These are phyloP conservation scores for Montipora foliosa DNA, from an alignment of 64 coral and sea anemone species.

Conservation along the genomic window DNA sequence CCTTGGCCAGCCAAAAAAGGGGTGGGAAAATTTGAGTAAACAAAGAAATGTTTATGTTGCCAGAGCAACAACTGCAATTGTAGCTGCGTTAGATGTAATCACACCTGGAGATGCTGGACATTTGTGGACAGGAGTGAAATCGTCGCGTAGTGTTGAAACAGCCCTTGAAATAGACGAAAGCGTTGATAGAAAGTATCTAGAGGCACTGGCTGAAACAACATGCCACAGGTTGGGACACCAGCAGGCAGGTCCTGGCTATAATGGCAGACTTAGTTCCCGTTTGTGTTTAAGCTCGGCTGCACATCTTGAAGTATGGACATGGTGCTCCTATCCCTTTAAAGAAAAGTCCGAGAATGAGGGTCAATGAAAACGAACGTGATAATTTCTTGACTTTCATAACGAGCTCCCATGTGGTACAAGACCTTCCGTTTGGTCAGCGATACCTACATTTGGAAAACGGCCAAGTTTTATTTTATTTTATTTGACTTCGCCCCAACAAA, in stretches of 20 bases:
- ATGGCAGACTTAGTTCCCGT: constrained; percentile 36
- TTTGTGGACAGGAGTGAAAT: constrained; percentile 46
- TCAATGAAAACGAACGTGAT: constrained; percentile 34
- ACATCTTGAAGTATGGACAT: constrained; percentile 12
- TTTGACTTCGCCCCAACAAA: no score
- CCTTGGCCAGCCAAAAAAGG: constrained; percentile 43
- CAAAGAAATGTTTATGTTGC: constrained; percentile 4
- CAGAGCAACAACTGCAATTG: constrained; percentile 7
- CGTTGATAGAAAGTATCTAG: constrained; percentile 36
- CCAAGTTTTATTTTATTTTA: background rate
- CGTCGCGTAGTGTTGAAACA: constrained; percentile 18
- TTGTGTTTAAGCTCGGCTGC: constrained; percentile 22
- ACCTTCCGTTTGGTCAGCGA: constrained; percentile 31
- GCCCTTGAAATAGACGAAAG: background rate
- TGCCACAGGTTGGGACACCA: constrained; percentile 44
- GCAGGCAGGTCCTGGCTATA: constrained; percentile 41
- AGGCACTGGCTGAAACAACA: constrained; percentile 43
- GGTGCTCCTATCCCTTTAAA: constrained; percentile 32
- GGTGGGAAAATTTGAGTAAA: constrained; percentile 31
- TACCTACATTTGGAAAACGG: constrained; percentile 12
- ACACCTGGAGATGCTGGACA: constrained; percentile 44
- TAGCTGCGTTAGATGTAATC: constrained; percentile 44
- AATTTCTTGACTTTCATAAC: constrained; percentile 54
- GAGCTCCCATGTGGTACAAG: constrained; percentile 44
- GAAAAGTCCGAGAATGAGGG: constrained; percentile 34